phyloP scores from a whole-genome alignment of 1,140 invertebrate genomes.

The Eueides isabella region DNA sequence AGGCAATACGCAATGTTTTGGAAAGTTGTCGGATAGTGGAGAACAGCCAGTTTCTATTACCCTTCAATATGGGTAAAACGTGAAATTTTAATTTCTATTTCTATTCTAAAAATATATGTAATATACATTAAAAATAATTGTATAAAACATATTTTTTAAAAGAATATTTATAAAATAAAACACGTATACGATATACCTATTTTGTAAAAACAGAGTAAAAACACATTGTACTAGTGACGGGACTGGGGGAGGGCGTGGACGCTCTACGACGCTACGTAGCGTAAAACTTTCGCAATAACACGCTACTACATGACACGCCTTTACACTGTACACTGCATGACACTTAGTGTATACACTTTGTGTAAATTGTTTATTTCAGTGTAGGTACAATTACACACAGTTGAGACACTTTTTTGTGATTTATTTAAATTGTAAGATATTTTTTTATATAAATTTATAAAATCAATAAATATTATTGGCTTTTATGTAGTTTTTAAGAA shows the following conservation, averaged over 20 bases:
- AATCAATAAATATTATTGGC: too few species aligned
- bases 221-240: not conserved
- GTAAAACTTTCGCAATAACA: conserved; percentile 13
- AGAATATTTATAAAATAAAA: not conserved
- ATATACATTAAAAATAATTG: not conserved
- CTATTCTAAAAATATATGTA: too few species aligned
- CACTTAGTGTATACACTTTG: conserved; percentile 8
- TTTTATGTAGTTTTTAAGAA: too few species aligned
- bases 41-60: too few species aligned
- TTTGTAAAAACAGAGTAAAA: not conserved
- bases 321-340: not conserved
- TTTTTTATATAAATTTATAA: too few species aligned
- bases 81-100: too few species aligned
- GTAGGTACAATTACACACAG: not conserved
- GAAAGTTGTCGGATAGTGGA: too few species aligned
- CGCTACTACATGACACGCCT: conserved; percentile 6
- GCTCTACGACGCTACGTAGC: conserved; percentile 4
- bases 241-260: not conserved
- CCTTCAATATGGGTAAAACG: too few species aligned
- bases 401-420: too few species aligned
- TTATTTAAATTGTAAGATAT: too few species aligned
- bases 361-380: not conserved
- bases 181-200: not conserved
- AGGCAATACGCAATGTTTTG: too few species aligned
- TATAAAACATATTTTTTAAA: not conserved